phyloP scores from a whole-genome alignment of 2,888 invertebrate genomes.

The Plebejus argus region DNA sequence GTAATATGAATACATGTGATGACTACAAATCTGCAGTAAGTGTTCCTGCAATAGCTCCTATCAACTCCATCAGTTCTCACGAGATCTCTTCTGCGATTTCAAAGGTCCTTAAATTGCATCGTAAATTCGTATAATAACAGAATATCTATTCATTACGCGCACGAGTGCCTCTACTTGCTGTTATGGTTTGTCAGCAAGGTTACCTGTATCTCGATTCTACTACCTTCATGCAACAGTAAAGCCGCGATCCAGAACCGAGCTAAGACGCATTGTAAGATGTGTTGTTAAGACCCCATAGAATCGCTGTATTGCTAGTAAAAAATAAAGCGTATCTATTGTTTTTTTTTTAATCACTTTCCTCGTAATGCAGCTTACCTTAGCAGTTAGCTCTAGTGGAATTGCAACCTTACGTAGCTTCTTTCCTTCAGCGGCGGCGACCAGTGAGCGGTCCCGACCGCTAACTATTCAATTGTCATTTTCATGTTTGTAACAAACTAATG shows the following conservation, averaged over 20 bases:
- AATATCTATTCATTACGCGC: constrained; percentile 45
- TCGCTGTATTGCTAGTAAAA: neutral
- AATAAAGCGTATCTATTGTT: too few relatives aligned
- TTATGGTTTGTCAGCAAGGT: constrained; percentile 28
- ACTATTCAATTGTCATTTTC: too few relatives aligned
- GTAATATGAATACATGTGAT: neutral
- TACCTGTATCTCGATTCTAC: neutral
- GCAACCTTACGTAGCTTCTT: too few relatives aligned
- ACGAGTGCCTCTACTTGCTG: constrained; percentile 38
- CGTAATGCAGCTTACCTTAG: too few relatives aligned
- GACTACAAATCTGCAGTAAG: neutral
- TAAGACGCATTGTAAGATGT: neutral
- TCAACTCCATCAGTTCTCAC: constrained; percentile 20
- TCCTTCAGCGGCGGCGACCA: too few relatives aligned
- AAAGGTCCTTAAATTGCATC: constrained; percentile 27
- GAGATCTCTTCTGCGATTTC: constrained; percentile 1
- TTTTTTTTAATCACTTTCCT: too few relatives aligned
- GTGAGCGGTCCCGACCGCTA: too few relatives aligned
- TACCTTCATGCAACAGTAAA: neutral
- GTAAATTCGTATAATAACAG: constrained; percentile 38
- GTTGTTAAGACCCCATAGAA: neutral
- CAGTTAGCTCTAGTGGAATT: too few relatives aligned
- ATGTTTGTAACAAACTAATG: too few relatives aligned
- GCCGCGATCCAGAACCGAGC: neutral
- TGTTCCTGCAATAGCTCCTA: neutral